Conservation (phyloP, 2,888 invertebrate genomes). For the Anarsia innoxiella region DNA sequence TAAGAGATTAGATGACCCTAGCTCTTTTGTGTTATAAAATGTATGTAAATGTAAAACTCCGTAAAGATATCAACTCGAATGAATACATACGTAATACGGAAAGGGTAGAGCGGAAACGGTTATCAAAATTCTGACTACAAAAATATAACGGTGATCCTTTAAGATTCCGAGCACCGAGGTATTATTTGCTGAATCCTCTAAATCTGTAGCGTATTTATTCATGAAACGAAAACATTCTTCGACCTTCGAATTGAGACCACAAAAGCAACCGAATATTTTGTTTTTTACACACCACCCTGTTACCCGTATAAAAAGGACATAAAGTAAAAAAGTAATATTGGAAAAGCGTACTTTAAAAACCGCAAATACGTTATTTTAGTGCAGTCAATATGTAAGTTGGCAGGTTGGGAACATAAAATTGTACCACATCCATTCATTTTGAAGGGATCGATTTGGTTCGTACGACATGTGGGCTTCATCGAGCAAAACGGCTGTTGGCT, state of each 20-base stretch:
- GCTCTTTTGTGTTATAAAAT: too few species aligned
- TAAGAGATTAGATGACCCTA: too few species aligned
- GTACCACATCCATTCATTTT: conserved; percentile 43
- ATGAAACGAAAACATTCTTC: not conserved
- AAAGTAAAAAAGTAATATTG: conserved; percentile 1
- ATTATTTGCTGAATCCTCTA: too few species aligned
- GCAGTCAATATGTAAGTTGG: conserved; percentile 8
- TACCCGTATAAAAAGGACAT: not conserved
- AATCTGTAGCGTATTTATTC: too few species aligned
- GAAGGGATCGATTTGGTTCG: conserved; percentile 32
- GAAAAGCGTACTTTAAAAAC: conserved; percentile 4
- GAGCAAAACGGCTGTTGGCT: conserved; percentile 49
- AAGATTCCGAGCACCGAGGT: too few species aligned
- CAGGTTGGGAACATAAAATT: conserved; percentile 22
- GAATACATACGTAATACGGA: too few species aligned
- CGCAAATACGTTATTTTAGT: conserved; percentile 5
- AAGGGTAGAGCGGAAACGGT: not conserved
- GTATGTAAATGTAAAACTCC: too few species aligned
- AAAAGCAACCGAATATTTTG: too few species aligned
- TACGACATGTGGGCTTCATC: conserved; percentile 51
- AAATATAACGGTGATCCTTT: not conserved
- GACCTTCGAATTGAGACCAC: too few species aligned
- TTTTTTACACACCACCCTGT: not conserved
- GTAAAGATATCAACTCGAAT: too few species aligned
- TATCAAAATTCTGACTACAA: not conserved